phyloP scores from a whole-genome alignment of 2,888 invertebrate genomes.

The Neoascia interrupta region DNA sequence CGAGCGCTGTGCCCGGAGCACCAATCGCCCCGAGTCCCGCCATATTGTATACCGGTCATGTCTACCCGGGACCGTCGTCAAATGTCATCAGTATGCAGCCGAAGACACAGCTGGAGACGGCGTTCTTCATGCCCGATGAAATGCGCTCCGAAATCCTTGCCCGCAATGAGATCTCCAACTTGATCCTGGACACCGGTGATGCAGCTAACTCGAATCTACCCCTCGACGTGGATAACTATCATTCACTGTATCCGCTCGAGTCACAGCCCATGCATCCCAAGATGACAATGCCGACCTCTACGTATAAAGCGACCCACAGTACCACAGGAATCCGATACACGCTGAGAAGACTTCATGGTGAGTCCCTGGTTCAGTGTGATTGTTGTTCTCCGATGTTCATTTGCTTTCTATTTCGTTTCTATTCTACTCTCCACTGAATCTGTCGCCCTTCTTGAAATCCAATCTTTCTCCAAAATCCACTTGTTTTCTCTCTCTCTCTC shows the following conservation, averaged over 20 bases:
- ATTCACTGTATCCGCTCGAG: slow-evolving; percentile 92
- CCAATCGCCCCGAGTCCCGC: slow-evolving; percentile 75
- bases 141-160: slow-evolving; percentile 82
- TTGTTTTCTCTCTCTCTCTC: slow-evolving; percentile 33
- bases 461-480: slow-evolving; percentile 35
- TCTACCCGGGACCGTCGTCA: slow-evolving; percentile 79
- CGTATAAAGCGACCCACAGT: slow-evolving; percentile 94
- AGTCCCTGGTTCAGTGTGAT: slow-evolving; percentile 65
- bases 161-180: slow-evolving; percentile 80
- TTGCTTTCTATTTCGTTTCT: slow-evolving; percentile 55
- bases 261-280: slow-evolving; percentile 83
- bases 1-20: slow-evolving; percentile 72
- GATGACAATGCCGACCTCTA: slow-evolving; percentile 88
- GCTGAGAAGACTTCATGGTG: slow-evolving; percentile 92
- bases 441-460: slow-evolving; percentile 28
- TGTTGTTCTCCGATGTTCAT: slow-evolving; percentile 26
- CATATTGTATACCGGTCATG: slow-evolving; percentile 77
- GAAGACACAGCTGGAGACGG: slow-evolving; percentile 80
- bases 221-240: slow-evolving; percentile 93
- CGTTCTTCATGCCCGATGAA: slow-evolving; percentile 92
- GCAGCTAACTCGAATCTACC: slow-evolving; percentile 85
- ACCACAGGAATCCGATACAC: slow-evolving; percentile 92
- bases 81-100: slow-evolving; percentile 79
- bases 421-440: slow-evolving; percentile 39
- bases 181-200: slow-evolving; percentile 86